A percentile compares a stretch with the other conserved stretches of the same genome.
phyloP scores from a whole-genome alignment of 92 coral and sea anemone species.

The Paramuricea clavata region DNA sequence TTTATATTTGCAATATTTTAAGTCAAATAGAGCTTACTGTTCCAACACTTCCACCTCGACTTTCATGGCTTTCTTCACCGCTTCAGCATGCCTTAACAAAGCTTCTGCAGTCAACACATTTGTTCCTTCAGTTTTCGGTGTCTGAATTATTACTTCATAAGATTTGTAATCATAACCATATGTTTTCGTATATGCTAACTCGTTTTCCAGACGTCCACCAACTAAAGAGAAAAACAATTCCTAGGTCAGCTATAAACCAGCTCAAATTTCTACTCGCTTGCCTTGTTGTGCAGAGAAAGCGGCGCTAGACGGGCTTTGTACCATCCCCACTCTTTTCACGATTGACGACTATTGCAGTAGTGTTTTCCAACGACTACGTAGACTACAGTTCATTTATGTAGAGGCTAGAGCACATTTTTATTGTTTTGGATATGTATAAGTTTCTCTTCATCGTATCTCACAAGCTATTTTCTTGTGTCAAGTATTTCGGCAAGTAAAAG shows the following conservation, averaged over 20 bases:
- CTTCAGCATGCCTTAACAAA: slow-evolving; percentile 76
- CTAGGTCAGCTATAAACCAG: background rate
- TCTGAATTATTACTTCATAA: slow-evolving; percentile 84
- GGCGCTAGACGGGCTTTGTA: no score
- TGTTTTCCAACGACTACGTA: no score
- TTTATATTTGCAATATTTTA: no score
- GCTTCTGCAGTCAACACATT: slow-evolving; percentile 81
- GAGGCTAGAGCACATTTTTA: no score
- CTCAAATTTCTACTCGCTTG: background rate
- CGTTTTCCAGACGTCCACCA: slow-evolving; percentile 88
- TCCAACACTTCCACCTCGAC: slow-evolving; percentile 73
- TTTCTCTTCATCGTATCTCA: no score
- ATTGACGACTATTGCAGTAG: no score
- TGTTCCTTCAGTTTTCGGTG: slow-evolving; percentile 84
- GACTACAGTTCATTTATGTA: no score
- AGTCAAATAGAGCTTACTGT: slow-evolving; percentile 40
- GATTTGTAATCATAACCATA: slow-evolving; percentile 77
- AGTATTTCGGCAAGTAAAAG: no score
- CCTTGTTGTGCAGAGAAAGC: background rate
- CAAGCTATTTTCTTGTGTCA: no score
- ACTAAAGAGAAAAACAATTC: slow-evolving; percentile 54
- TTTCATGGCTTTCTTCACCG: slow-evolving; percentile 72
- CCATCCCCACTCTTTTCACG: no score
- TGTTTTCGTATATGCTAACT: slow-evolving; percentile 77
- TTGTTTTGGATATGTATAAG: no score